Conservation (phyloP, 35 echinoderm and acorn worm genomes). For the Apostichopus japonicus region DNA sequence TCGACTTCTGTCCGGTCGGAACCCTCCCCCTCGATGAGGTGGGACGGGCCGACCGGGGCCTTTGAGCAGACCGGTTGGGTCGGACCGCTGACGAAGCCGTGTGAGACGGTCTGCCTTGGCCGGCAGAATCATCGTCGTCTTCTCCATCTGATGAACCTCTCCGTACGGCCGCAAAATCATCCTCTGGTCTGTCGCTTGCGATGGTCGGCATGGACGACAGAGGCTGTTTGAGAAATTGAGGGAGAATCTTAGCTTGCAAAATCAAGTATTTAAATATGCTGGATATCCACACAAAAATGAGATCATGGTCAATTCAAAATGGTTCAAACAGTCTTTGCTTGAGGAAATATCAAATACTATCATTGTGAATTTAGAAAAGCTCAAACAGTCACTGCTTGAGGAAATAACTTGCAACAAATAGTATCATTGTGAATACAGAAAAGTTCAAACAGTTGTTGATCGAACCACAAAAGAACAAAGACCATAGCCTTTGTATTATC, state of each 20-base stretch:
- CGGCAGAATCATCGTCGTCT: conserved; percentile 4
- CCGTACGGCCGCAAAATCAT: conserved; percentile 22
- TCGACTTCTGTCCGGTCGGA: conserved; percentile 55
- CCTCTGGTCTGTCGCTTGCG: conserved; percentile 65
- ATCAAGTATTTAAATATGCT: neutral
- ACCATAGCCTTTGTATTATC: too few species aligned
- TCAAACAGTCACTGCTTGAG: too few species aligned
- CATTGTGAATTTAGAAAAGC: too few species aligned
- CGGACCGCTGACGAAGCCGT: neutral
- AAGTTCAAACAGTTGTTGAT: too few species aligned
- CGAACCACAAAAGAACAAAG: too few species aligned
- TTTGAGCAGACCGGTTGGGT: conserved; percentile 60
- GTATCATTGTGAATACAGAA: too few species aligned
- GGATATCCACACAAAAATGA: neutral
- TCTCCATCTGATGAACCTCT: conserved; percentile 17
- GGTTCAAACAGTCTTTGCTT: too few species aligned
- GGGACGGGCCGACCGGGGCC: conserved; percentile 70
- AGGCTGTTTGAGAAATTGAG: conserved; percentile 52
- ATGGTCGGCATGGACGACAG: conserved; percentile 90
- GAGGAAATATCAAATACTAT: too few species aligned
- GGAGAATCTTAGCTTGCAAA: neutral
- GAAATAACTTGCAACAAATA: too few species aligned
- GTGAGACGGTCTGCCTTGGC: neutral
- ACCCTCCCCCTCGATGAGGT: conserved; percentile 54
- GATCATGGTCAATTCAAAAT: neutral